Evolutionary conservation across 2,888 invertebrate genomes (phyloP).

Genomic region (Ellobium chinense): DNA sequence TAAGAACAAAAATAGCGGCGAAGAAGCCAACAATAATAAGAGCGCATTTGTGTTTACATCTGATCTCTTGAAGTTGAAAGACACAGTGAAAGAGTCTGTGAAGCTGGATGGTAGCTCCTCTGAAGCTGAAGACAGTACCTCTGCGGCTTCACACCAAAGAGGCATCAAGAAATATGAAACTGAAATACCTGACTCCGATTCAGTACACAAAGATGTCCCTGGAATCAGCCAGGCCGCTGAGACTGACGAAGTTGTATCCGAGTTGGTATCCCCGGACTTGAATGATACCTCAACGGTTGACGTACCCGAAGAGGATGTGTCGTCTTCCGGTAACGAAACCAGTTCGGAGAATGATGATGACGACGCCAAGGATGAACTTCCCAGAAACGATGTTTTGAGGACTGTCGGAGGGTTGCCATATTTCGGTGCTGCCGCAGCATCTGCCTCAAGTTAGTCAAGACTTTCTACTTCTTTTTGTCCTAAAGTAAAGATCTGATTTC

Average conservation of each 20-base stretch:
- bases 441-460: not conserved
- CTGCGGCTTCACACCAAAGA: not conserved
- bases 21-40: not conserved
- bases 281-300: not conserved
- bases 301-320: not conserved
- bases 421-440: not conserved
- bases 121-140: not conserved
- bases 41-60: not conserved
- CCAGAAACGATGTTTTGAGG: not conserved
- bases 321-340: not conserved
- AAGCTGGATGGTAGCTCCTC: not conserved
- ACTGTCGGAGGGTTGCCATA: not conserved
- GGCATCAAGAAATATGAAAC: not conserved
- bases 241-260: not conserved
- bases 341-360: not conserved
- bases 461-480: not conserved
- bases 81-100: not conserved
- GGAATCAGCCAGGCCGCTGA: not conserved
- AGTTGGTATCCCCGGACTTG: not conserved
- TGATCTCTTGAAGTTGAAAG: not conserved
- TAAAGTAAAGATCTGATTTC: too few relatives aligned
- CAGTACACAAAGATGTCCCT: not conserved
- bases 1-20: not conserved
- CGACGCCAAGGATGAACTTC: not conserved
- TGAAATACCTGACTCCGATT: not conserved